Conservation (phyloP, 2,888 invertebrate genomes). For the Luperina testacea region DNA sequence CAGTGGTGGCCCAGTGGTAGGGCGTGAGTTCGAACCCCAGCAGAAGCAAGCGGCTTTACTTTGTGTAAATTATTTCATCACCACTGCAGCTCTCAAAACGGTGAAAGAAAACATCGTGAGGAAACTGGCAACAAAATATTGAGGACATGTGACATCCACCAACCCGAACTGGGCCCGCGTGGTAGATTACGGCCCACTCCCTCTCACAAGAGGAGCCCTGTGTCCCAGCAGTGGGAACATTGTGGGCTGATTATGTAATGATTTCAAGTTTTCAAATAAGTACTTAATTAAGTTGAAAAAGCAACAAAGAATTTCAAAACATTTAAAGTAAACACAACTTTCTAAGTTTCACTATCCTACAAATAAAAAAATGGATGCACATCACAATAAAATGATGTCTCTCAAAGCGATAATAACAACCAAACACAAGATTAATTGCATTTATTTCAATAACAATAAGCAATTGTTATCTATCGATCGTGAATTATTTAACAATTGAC, state of each 20-base stretch:
- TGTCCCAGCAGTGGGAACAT: no score
- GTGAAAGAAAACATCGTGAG: not conserved
- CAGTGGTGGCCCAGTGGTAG: not conserved
- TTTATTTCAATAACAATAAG: slow-evolving; percentile 81
- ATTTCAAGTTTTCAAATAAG: not conserved
- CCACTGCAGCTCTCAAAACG: not conserved
- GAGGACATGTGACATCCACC: not conserved
- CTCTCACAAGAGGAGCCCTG: not conserved
- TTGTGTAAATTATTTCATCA: not conserved
- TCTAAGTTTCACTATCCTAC: not conserved
- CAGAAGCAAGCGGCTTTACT: not conserved
- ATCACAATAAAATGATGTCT: slow-evolving; percentile 44
- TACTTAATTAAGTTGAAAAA: not conserved
- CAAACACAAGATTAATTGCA: slow-evolving; percentile 84
- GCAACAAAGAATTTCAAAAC: not conserved
- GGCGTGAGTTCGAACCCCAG: not conserved
- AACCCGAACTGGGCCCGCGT: not conserved
- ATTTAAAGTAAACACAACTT: not conserved
- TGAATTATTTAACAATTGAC: slow-evolving; percentile 65
- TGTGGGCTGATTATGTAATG: not conserved
- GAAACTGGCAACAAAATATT: not conserved
- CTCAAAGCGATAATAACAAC: slow-evolving; percentile 45
- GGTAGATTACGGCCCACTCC: not conserved
- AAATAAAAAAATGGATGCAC: slow-evolving; percentile 33
- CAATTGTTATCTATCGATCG: slow-evolving; percentile 59